Evolutionary conservation across 2,113 vertebrate genomes (phyloP).

Genomic region (Apus apus): DNA sequence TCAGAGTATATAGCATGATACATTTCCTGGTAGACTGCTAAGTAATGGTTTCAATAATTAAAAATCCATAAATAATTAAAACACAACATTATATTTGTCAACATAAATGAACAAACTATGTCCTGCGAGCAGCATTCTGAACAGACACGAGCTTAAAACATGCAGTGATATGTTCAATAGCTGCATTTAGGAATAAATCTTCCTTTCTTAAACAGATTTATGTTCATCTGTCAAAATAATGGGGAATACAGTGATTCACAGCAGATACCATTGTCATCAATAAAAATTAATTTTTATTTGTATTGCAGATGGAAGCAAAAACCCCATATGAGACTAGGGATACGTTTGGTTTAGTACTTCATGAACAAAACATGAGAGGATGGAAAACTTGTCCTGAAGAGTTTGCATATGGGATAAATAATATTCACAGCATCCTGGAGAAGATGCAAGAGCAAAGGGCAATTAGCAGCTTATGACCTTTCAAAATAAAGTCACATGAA

Average conservation of each 20-base stretch:
- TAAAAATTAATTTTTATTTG: neutral
- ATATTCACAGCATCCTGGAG: neutral
- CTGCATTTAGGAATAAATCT: constrained; percentile 14
- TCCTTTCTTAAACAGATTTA: neutral
- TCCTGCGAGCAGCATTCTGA: neutral
- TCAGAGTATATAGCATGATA: constrained; percentile 34
- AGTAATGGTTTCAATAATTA: constrained; percentile 62
- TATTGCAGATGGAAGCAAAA: neutral
- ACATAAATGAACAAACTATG: constrained; percentile 52
- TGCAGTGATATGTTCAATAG: neutral
- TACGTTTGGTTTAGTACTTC: neutral
- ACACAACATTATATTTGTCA: constrained; percentile 49
- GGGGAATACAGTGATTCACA: neutral
- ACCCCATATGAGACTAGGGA: neutral
- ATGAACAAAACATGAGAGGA: neutral
- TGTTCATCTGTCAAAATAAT: neutral
- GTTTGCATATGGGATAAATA: neutral
- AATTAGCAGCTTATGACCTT: neutral
- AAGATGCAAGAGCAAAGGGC: neutral
- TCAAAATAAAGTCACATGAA: neutral
- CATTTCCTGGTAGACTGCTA: constrained; percentile 49
- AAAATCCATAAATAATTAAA: constrained; percentile 73
- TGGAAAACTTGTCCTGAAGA: neutral
- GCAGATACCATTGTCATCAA: neutral
- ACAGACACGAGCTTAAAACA: neutral